Conservation (phyloP, 1,140 invertebrate species). For the Bombus fervidus region DNA sequence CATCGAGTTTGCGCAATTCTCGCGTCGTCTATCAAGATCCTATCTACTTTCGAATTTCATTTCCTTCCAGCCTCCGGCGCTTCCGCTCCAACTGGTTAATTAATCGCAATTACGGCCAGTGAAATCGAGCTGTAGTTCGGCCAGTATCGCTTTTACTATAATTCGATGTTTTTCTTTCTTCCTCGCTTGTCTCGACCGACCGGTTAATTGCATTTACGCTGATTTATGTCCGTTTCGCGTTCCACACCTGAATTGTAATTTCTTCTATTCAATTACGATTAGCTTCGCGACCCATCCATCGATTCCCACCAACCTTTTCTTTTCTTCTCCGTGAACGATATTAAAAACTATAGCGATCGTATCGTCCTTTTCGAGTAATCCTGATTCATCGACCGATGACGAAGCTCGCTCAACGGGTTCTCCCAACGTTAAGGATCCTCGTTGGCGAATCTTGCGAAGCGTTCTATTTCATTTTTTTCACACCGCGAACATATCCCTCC, state of each 20-base stretch:
- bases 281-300: neutral
- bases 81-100: conserved; percentile 71
- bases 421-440: too few relatives aligned
- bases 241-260: conserved; percentile 2
- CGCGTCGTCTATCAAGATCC: conserved; percentile 28
- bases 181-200: conserved; percentile 4
- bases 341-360: neutral
- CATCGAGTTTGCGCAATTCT: conserved; percentile 29
- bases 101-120: conserved; percentile 53
- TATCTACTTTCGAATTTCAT: conserved; percentile 62
- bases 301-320: neutral
- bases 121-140: conserved; percentile 51
- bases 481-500: too few relatives aligned
- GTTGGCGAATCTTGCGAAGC: too few relatives aligned
- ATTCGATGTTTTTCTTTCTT: conserved; percentile 19
- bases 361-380: too few relatives aligned
- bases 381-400: too few relatives aligned
- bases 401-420: too few relatives aligned
- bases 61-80: conserved; percentile 52
- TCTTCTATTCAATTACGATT: conserved; percentile 27
- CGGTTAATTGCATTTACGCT: conserved; percentile 30
- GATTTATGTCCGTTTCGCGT: conserved; percentile 14
- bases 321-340: neutral
- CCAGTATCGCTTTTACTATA: conserved; percentile 33
- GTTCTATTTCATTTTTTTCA: too few relatives aligned